Evolutionary conservation across 2,888 invertebrate species (phyloP).

Genomic region (Latheticus oryzae): DNA sequence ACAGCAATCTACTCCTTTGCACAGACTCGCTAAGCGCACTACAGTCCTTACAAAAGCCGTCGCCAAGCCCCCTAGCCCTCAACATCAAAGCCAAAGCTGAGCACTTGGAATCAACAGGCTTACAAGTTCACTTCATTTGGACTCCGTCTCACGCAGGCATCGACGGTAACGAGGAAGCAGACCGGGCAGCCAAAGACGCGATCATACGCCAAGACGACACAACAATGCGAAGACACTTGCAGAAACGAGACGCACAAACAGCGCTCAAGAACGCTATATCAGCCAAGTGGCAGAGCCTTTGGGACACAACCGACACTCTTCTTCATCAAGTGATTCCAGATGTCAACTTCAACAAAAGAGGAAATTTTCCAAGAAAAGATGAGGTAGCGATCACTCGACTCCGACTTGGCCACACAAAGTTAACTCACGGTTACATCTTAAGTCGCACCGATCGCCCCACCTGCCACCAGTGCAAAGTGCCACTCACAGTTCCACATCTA

Average conservation of each 20-base stretch:
- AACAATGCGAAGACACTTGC: neutral
- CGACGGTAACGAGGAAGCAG: constrained; percentile 9
- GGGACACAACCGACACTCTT: neutral
- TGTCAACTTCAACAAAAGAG: too few relatives aligned
- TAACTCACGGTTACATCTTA: too few relatives aligned
- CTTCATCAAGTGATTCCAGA: too few relatives aligned
- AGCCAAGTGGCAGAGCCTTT: constrained; percentile 1
- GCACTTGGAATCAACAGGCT: neutral
- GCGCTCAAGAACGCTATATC: neutral
- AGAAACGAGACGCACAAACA: neutral
- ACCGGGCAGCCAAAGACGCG: constrained; percentile 12
- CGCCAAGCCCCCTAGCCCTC: constrained; percentile 1
- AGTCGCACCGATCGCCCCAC: too few relatives aligned
- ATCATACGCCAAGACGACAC: too few relatives aligned
- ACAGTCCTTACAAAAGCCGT: neutral
- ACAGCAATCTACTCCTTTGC: constrained; percentile 2
- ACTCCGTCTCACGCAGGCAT: constrained; percentile 14
- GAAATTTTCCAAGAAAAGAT: too few relatives aligned
- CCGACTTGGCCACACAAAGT: too few relatives aligned
- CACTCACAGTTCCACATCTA: too few relatives aligned
- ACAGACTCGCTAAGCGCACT: constrained; percentile 7
- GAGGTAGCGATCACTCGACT: too few relatives aligned
- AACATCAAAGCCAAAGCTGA: constrained; percentile 1
- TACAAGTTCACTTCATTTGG: constrained; percentile 9
- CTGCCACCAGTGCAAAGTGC: too few relatives aligned